Base-by-base conservation (phyloP, 2,113 vertebrate species). In the Bos javanicus region DNA sequence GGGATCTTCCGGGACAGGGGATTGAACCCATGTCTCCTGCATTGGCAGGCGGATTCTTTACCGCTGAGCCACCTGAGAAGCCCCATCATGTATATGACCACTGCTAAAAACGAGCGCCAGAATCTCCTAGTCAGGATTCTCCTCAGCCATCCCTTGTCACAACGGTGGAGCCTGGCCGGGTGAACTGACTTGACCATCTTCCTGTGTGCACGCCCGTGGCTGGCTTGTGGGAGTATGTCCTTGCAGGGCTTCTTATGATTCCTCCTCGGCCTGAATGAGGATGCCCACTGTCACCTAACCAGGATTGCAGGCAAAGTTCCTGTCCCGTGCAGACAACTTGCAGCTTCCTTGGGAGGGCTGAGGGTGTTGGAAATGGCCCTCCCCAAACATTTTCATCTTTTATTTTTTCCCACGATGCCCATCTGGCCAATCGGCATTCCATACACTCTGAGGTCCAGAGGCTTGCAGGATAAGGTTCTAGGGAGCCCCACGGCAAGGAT, bases 61-160 rank as follows among this genome's bases (percentile, higher is more conserved):
- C n/a, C 19, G 0, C n/a, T 71, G n/a, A 74, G 67, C n/a, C 67
- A 39, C 19, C 67, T 74, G 67, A 74, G n/a, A 74, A 43, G 23
- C 23, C 36, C 71, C 90, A 78, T 92, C 96, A 80, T 93, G 74
- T 33, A 67, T 54, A 39, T 14, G 43, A 30, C 74, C 16, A 43
- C 62, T 98, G 96, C 97, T 97, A 96, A 93, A 82, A 98, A 96
- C n/a, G 48, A 71, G 83, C 90, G 94, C 92, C 88, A 97, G 54
- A 60, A n/a, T 88, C 48, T 36, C 76, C 59, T 13, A 26, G 80
- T 62, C 78, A 4, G 94, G 94, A 0, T 8, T 46, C 17, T 12
- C n/a, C 90, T 96, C 57, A 93, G 95, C 0, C 6, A 33, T 4
- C 4, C 25, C 33, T 48, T 7, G 25, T 91, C 60, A 14, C 14